Evolutionary conservation across 2,888 invertebrate species (phyloP).

Genomic region (Limnephilus marmoratus): DNA sequence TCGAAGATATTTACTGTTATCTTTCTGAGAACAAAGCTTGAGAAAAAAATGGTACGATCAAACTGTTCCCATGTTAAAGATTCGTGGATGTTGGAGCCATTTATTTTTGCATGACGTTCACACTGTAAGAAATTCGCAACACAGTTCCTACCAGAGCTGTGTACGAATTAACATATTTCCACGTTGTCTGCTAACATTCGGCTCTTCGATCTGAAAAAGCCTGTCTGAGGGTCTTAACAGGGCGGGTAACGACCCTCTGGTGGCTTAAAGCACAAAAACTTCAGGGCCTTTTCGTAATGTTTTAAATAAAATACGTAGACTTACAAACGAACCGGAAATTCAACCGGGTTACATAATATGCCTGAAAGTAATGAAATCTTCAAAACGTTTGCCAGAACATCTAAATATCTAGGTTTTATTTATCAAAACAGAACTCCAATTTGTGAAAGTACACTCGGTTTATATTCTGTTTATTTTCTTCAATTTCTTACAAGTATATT

Average conservation of each 20-base stretch:
- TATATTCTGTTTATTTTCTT: slow-evolving; percentile 2
- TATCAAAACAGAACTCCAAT: slow-evolving; percentile 2
- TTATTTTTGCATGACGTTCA: not conserved
- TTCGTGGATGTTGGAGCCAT: not conserved
- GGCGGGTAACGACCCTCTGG: not conserved
- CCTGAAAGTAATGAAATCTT: not conserved
- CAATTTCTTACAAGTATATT: not conserved
- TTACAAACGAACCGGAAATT: not conserved
- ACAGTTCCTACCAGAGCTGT: not conserved
- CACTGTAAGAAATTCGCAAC: not conserved
- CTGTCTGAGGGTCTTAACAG: not conserved
- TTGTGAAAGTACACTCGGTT: not conserved
- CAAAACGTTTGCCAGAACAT: not conserved
- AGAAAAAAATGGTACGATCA: not conserved
- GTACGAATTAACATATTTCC: slow-evolving; percentile 27
- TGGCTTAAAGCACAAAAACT: not conserved
- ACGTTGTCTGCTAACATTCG: not conserved
- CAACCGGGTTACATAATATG: not conserved
- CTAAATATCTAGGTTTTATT: not conserved
- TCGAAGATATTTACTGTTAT: not conserved
- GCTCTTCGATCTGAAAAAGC: not conserved
- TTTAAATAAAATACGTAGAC: not conserved
- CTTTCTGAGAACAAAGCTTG: not conserved
- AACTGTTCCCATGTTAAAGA: not conserved
- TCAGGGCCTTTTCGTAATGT: not conserved